These are phyloP conservation scores for Cryptoprocta ferox DNA, from an alignment of 2,797 vertebrate genomes.

Conservation along the genomic window DNA sequence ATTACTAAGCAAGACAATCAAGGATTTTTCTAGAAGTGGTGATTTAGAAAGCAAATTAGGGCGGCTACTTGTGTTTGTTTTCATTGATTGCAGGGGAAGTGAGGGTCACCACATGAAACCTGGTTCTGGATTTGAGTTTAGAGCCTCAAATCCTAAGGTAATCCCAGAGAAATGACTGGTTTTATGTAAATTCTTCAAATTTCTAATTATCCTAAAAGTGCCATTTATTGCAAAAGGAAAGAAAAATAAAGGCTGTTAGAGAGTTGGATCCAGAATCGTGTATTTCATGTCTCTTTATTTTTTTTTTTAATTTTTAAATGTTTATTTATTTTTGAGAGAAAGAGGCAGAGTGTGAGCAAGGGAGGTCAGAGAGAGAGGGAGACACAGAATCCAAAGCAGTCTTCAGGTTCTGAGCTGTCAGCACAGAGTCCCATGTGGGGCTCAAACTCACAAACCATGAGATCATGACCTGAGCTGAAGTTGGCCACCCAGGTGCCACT, in stretches of 20 bases:
- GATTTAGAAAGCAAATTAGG: neutral
- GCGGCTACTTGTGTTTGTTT: neutral
- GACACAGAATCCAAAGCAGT: too few relatives aligned
- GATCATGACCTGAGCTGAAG: too few relatives aligned
- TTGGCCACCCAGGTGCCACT: too few relatives aligned
- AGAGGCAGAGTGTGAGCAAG: too few relatives aligned
- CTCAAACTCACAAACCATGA: too few relatives aligned
- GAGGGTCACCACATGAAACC: neutral
- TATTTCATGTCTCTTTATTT: neutral
- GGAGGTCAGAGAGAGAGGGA: too few relatives aligned
- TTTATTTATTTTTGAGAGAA: neutral
- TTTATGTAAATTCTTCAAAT: neutral
- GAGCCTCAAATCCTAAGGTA: neutral
- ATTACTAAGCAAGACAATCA: neutral
- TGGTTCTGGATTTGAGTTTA: neutral
- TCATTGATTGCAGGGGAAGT: neutral
- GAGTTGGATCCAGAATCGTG: neutral
- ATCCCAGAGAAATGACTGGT: neutral
- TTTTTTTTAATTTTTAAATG: neutral
- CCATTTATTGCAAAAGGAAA: neutral
- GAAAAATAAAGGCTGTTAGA: neutral
- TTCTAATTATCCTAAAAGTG: neutral
- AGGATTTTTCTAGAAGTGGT: neutral
- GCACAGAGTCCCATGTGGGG: too few relatives aligned
- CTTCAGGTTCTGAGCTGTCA: too few relatives aligned